phyloP scores from a whole-genome alignment of 2,113 vertebrate species.

The Phasianus colchicus region DNA sequence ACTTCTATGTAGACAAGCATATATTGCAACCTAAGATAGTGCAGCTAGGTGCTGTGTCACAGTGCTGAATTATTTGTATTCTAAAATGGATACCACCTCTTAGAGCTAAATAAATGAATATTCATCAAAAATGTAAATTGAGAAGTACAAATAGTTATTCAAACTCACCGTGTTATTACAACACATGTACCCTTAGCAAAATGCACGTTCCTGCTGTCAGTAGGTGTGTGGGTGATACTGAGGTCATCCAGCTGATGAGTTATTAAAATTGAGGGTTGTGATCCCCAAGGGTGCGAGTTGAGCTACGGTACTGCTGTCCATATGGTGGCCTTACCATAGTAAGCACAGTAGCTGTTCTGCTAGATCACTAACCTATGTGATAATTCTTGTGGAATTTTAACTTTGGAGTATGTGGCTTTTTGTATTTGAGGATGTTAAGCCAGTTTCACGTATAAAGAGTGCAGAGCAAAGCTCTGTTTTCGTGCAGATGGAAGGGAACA shows the following conservation, averaged over 20 bases:
- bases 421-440: not conserved
- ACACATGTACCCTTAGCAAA: not conserved
- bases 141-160: not conserved
- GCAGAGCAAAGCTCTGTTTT: not conserved
- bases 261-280: not conserved
- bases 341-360: accelerated
- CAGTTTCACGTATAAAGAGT: not conserved
- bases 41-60: not conserved
- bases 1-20: accelerated
- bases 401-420: not conserved
- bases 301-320: not conserved
- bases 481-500: not conserved
- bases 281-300: not conserved
- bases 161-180: accelerated
- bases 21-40: accelerated
- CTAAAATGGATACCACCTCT: not conserved
- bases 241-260: not conserved
- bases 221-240: not conserved
- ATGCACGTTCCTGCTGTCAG: accelerated
- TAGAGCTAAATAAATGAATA: not conserved
- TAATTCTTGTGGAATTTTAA: not conserved
- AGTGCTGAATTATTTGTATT: accelerated
- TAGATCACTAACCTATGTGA: accelerated
- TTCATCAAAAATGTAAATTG: not conserved
- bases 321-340: not conserved